These are phyloP conservation scores for Agrilus cyanescens DNA, from an alignment of 2,888 invertebrate species.

Conservation along the genomic window DNA sequence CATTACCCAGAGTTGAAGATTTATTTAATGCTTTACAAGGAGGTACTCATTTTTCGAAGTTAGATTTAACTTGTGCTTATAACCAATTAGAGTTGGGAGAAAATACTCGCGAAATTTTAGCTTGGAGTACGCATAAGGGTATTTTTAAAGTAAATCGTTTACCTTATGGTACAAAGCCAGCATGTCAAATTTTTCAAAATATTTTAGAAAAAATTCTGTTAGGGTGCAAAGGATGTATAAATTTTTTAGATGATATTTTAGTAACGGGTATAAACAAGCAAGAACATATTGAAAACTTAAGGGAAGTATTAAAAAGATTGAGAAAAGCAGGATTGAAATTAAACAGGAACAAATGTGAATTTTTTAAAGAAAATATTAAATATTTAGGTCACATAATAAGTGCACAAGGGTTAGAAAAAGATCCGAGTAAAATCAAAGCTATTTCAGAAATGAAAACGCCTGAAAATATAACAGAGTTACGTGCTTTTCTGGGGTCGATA, in stretches of 20 bases:
- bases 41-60: conserved; percentile 7
- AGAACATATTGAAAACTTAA: conserved; percentile 18
- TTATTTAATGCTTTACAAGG: conserved; percentile 2
- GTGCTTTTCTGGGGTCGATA: neutral
- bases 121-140: conserved; percentile 25
- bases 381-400: conserved; percentile 22
- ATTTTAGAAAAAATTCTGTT: conserved; percentile 24
- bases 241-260: conserved; percentile 25
- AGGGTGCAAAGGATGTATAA: conserved; percentile 20
- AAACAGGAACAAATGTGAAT: conserved; percentile 23
- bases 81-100: conserved; percentile 24
- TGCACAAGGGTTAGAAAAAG: conserved; percentile 12
- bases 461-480: neutral
- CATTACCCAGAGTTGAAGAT: conserved; percentile 21
- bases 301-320: conserved; percentile 17
- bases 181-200: conserved; percentile 27
- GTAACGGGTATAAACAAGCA: conserved; percentile 18
- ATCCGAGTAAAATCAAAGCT: conserved; percentile 7
- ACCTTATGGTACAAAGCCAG: conserved; percentile 27
- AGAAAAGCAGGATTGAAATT: conserved; percentile 20
- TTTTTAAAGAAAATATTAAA: conserved; percentile 22
- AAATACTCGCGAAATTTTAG: conserved; percentile 19
- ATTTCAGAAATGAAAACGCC: conserved; percentile 3
- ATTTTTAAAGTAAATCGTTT: conserved; percentile 25
- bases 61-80: conserved; percentile 19